These are phyloP conservation scores for Capromys pilorides DNA, from an alignment of 2,797 vertebrate species.

Conservation along the genomic window DNA sequence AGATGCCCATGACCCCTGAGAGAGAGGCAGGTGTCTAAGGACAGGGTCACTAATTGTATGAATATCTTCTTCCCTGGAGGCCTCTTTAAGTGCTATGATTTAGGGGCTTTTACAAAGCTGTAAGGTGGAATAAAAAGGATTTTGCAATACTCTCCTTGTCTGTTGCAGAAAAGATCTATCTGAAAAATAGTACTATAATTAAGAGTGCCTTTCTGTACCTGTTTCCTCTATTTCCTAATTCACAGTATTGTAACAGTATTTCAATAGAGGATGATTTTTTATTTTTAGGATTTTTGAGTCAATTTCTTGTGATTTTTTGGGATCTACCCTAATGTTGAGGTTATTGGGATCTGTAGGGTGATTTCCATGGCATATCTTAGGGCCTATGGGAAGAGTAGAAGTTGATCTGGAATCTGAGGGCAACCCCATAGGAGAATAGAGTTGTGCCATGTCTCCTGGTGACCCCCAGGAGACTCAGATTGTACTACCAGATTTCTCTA, in stretches of 20 bases:
- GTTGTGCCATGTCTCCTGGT: neutral
- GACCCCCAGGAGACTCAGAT: neutral
- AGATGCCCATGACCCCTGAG: no score
- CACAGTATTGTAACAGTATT: neutral
- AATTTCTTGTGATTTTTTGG: neutral
- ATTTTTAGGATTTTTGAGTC: neutral
- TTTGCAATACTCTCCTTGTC: neutral
- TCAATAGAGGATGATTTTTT: neutral
- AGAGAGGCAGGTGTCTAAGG: no score
- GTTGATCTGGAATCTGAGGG: no score
- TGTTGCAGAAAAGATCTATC: neutral
- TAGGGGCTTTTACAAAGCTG: neutral
- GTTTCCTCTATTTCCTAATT: neutral
- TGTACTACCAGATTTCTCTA: neutral
- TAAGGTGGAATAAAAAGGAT: neutral
- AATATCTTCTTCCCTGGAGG: no score
- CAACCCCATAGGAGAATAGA: neutral
- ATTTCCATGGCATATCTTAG: neutral
- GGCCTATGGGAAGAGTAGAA: neutral
- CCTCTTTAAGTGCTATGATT: no score
- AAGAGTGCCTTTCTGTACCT: neutral
- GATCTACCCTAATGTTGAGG: neutral
- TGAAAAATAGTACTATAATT: neutral
- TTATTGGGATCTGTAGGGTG: neutral
- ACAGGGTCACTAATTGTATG: no score